Percentiles rank a stretch among this genome's conserved stretches.
Conservation (phyloP, 2,888 invertebrate genomes). For the Criorhina ranunculi region DNA sequence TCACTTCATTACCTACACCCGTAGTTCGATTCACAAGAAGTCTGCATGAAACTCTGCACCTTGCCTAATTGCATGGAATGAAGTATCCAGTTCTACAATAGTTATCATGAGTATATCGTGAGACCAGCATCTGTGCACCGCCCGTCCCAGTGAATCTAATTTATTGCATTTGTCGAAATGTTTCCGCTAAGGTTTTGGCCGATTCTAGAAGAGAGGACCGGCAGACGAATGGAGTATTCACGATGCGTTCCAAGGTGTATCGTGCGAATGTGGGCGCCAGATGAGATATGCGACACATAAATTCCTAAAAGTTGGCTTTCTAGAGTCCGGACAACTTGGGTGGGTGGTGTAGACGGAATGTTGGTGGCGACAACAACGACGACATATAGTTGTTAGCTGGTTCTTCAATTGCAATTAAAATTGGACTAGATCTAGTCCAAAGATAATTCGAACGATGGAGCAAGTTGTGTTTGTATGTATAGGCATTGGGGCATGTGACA, state of each 20-base stretch:
- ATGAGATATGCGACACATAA: constrained; percentile 63
- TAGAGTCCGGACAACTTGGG: constrained; percentile 49
- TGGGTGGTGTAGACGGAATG: constrained; percentile 69
- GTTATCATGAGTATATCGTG: constrained; percentile 66
- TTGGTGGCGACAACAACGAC: constrained; percentile 50
- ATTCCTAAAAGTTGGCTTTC: constrained; percentile 60
- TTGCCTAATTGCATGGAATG: constrained; percentile 65
- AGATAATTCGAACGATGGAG: constrained; percentile 63
- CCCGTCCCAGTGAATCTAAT: constrained; percentile 61
- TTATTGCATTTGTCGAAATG: constrained; percentile 71
- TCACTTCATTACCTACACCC: constrained; percentile 62
- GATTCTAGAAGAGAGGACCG: constrained; percentile 19
- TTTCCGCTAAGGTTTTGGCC: constrained; percentile 63
- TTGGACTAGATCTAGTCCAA: constrained; percentile 72
- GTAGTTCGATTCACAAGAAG: constrained; percentile 64
- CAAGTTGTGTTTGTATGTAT: constrained; percentile 7
- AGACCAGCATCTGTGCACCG: constrained; percentile 60
- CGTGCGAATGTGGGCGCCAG: constrained; percentile 75
- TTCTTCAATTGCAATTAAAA: constrained; percentile 51
- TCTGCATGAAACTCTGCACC: constrained; percentile 69
- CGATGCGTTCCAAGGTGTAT: constrained; percentile 74
- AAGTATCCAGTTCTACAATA: constrained; percentile 68
- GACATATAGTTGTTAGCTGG: constrained; percentile 37
- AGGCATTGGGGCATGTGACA: constrained; percentile 42
- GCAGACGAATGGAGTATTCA: constrained; percentile 24